phyloP scores from a whole-genome alignment of 2,113 vertebrate genomes.

The cattle (Bos taurus) region ARS-UCD2.0 NC_037345.1:17308501-17309000 shows the following conservation, averaged over 20 bases:
- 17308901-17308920: slow-evolving; percentile 39
- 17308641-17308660: slow-evolving; percentile 52
- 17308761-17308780: background rate
- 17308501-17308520: slow-evolving; percentile 64
- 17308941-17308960: background rate
- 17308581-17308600: slow-evolving; percentile 48
- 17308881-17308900: slow-evolving; percentile 58
- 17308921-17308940: slow-evolving; percentile 40
- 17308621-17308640: slow-evolving; percentile 57
- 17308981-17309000: slow-evolving; percentile 53
- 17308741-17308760: background rate
- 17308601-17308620: slow-evolving; percentile 55
- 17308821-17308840: slow-evolving; percentile 30
- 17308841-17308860: slow-evolving; percentile 32
- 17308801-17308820: background rate
- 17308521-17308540: slow-evolving; percentile 67
- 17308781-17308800: background rate
- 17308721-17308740: background rate
- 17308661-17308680: slow-evolving; percentile 5
- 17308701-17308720: background rate
- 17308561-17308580: slow-evolving; percentile 63
- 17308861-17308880: slow-evolving; percentile 43
- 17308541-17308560: slow-evolving; percentile 14
- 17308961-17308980: background rate
- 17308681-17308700: slow-evolving; percentile 24